Conservation (phyloP, 2,888 invertebrate genomes). For the Acleris emargana region DNA sequence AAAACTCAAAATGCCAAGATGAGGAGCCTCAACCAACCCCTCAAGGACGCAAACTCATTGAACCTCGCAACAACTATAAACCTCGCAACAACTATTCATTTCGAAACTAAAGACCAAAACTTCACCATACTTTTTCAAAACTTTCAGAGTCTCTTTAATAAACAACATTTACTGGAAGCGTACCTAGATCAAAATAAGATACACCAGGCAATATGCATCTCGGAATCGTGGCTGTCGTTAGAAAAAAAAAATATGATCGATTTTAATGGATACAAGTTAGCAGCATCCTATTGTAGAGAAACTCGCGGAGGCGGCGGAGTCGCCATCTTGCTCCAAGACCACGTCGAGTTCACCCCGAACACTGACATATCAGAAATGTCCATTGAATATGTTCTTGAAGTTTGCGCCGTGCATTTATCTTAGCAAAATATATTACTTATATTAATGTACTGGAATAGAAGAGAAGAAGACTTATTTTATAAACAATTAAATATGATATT, state of each 20-base stretch:
- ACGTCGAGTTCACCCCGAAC: slow-evolving; percentile 9
- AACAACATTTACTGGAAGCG: slow-evolving; percentile 30
- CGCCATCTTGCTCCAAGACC: slow-evolving; percentile 24
- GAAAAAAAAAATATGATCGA: slow-evolving; percentile 21
- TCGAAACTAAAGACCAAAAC: neutral
- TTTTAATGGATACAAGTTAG: slow-evolving; percentile 28
- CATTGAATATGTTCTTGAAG: slow-evolving; percentile 37
- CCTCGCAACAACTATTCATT: neutral
- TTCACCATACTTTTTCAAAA: slow-evolving; percentile 26
- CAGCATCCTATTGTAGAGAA: slow-evolving; percentile 31
- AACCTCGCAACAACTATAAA: neutral
- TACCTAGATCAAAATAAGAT: slow-evolving; percentile 14
- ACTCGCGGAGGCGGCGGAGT: slow-evolving; percentile 26
- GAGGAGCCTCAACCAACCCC: neutral
- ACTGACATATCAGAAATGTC: slow-evolving; percentile 30
- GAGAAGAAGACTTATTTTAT: slow-evolving; percentile 30
- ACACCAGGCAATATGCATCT: slow-evolving; percentile 24
- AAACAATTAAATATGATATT: slow-evolving; percentile 18
- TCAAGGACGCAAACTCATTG: no score
- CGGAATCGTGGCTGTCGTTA: slow-evolving; percentile 28
- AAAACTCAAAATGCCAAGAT: neutral
- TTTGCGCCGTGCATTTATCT: slow-evolving; percentile 24
- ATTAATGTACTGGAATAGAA: slow-evolving; percentile 36
- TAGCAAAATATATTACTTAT: slow-evolving; percentile 32
- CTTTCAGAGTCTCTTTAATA: slow-evolving; percentile 35